Evolutionary conservation across 2,113 vertebrate genomes (phyloP), one percentile per base, ranked within the genome.

Genomic region (Ciconia stormi): DNA sequence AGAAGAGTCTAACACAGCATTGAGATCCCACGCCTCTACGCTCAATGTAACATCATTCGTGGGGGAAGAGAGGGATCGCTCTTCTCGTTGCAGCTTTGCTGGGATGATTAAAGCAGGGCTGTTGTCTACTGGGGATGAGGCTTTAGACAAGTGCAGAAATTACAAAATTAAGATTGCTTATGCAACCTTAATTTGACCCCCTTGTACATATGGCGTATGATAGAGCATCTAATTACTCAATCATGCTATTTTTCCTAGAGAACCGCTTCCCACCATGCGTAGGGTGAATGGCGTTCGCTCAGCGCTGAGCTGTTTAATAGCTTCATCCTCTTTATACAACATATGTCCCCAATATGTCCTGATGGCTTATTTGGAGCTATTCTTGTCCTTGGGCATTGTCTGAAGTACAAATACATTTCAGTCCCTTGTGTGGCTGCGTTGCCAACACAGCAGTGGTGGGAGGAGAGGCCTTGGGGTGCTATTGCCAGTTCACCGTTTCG

Each of bases 11-110:
- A 4, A 11, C 0, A 1, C 25, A 20, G 32, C 42, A 0, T 3
- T 4, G 22, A 14, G 23, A 13, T 6, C 23, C 7, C 2, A 30
- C 13, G 7, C 44, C 34, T 18, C 12, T 23, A 0, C 0, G 2
- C 12, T 1, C 7, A 0, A 0, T 1, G 8, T 50, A 1, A 25
- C 38, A 5, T 14, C 32, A 0, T 12, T 26, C 0, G 1, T 9
- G 61, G 22, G 32, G n/a, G 14, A 4, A 22, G 13, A 42, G 42
- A 4, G 47, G 44, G 20, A 15, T 4, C 5, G 0, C 19, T 72
- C 44, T 8, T 38, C 4, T 5, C 6, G 0, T 20, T 17, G 42
- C 1, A 0, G 71, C 66, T 79, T 79, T 46, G 40, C n/a, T 36
- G 58, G 20, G 29, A 7, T 29, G 46, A 26, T 66, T n/a, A 23